Evolutionary conservation across 2,888 invertebrate genomes (phyloP).

Genomic region (Amblyjoppa fuscipennis): DNA sequence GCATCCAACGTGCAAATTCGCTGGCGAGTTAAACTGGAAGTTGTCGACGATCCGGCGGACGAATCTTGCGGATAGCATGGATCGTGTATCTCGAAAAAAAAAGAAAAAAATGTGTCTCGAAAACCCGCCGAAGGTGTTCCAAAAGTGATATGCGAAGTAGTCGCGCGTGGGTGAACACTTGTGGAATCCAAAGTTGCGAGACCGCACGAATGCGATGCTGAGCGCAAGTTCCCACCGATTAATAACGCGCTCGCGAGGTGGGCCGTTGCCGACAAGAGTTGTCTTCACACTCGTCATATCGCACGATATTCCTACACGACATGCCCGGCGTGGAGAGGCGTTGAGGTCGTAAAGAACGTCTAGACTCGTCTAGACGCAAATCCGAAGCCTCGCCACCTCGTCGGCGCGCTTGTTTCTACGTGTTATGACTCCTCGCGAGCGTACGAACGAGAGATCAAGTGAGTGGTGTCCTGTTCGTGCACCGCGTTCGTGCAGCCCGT

Average conservation of each 20-base stretch:
- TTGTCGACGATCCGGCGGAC: slow-evolving; percentile 33
- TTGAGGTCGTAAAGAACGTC: slow-evolving; percentile 67
- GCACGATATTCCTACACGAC: slow-evolving; percentile 54
- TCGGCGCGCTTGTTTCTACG: slow-evolving; percentile 24
- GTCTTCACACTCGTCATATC: slow-evolving; percentile 53
- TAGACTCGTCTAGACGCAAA: slow-evolving; percentile 65
- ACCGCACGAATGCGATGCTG: slow-evolving; percentile 20
- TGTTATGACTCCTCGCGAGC: slow-evolving; percentile 25
- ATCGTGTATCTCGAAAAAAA: background rate
- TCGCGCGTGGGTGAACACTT: background rate
- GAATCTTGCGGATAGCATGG: background rate
- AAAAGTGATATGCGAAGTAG: background rate
- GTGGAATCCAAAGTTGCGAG: background rate
- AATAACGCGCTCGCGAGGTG: slow-evolving; percentile 17
- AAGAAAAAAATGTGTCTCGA: background rate
- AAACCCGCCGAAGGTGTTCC: slow-evolving; percentile 3
- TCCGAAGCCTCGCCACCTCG: slow-evolving; percentile 62
- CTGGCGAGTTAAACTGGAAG: slow-evolving; percentile 41
- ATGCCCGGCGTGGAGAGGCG: slow-evolving; percentile 51
- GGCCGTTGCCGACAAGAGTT: slow-evolving; percentile 28
- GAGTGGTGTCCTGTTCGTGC: slow-evolving; percentile 11
- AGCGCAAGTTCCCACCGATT: slow-evolving; percentile 28
- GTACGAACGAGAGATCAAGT: background rate
- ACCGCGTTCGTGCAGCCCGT: slow-evolving; percentile 35
- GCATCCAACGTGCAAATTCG: slow-evolving; percentile 58